Conservation (phyloP, 2,888 invertebrate genomes). For the Thysanoteuthis rhombus region DNA sequence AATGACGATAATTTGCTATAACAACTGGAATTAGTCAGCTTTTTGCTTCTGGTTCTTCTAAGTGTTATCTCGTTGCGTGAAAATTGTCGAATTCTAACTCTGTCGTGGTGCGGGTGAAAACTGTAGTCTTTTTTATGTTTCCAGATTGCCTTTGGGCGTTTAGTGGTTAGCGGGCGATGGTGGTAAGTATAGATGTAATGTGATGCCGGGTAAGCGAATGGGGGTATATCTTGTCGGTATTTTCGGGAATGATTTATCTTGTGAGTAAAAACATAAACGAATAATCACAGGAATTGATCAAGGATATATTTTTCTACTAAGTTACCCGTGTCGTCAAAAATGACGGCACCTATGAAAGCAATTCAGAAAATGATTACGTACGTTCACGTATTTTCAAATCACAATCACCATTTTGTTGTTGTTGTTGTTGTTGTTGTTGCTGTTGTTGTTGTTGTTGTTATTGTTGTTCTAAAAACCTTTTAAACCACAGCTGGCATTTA, state of each 20-base stretch:
- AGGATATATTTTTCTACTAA: neutral
- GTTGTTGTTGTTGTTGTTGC: too few relatives aligned
- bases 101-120: neutral
- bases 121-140: neutral
- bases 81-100: neutral
- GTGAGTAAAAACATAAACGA: neutral
- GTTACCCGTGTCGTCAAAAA: too few relatives aligned
- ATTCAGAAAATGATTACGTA: too few relatives aligned
- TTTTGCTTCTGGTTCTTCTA: neutral
- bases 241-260: neutral
- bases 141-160: neutral
- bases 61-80: neutral
- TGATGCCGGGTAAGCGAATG: neutral
- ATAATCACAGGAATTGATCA: neutral
- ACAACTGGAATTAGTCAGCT: constrained; percentile 12
- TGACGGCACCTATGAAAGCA: too few relatives aligned
- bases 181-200: neutral
- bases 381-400: too few relatives aligned
- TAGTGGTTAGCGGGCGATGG: neutral
- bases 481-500: too few relatives aligned
- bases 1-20: neutral
- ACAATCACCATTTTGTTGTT: too few relatives aligned
- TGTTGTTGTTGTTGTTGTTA: too few relatives aligned
- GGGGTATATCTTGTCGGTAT: neutral
- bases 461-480: too few relatives aligned